Conservation (phyloP, 2,888 invertebrate species). For the Dromius quadrimaculatus region DNA sequence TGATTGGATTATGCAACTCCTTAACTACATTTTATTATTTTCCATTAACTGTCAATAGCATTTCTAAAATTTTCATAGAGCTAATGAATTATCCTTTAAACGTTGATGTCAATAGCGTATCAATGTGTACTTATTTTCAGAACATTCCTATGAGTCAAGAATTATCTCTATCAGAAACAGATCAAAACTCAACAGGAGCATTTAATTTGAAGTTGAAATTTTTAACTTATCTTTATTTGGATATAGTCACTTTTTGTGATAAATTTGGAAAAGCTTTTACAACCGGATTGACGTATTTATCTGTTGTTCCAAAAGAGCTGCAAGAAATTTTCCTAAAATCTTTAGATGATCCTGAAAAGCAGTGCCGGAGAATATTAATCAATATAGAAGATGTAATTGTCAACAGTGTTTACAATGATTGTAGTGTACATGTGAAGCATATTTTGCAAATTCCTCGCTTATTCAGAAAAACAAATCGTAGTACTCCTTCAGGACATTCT, state of each 20-base stretch:
- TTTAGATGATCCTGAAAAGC: conserved; percentile 35
- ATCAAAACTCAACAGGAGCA: background rate
- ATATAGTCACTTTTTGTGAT: conserved; percentile 29
- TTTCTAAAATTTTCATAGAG: background rate
- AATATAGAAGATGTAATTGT: conserved; percentile 41
- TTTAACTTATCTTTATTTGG: conserved; percentile 36
- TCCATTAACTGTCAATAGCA: no score
- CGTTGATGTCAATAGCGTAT: background rate
- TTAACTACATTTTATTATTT: no score
- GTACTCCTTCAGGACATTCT: conserved; percentile 84
- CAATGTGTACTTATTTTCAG: conserved; percentile 3
- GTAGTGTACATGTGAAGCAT: conserved; percentile 77
- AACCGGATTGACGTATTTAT: conserved; percentile 31
- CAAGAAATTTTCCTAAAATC: conserved; percentile 29
- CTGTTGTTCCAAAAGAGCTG: conserved; percentile 26
- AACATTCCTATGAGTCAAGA: conserved; percentile 36
- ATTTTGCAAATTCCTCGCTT: conserved; percentile 94
- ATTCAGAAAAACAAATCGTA: conserved; percentile 92
- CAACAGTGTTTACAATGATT: conserved; percentile 59
- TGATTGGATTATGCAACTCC: no score
- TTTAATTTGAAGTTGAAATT: conserved; percentile 42
- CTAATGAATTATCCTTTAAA: background rate
- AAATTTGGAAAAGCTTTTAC: conserved; percentile 33
- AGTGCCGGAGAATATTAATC: conserved; percentile 18
- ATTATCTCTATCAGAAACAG: background rate